phyloP scores from a whole-genome alignment of 2,113 vertebrate genomes.

The Macquaria ambigua region DNA sequence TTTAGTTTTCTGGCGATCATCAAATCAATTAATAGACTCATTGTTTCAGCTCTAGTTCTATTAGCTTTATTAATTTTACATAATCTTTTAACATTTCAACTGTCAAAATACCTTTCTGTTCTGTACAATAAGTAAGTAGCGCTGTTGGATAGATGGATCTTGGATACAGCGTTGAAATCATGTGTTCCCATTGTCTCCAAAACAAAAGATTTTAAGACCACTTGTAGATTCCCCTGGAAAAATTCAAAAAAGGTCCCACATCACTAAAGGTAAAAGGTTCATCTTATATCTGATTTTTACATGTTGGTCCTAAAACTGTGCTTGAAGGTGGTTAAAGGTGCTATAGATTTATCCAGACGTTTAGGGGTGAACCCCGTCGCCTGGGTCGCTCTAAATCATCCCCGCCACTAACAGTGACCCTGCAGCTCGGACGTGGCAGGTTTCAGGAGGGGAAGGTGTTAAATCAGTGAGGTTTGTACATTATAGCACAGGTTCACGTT shows the following conservation, averaged over 20 bases:
- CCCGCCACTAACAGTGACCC: conserved; percentile 51
- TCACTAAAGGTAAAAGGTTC: not conserved
- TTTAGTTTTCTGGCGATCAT: not conserved
- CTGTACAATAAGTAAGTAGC: not conserved
- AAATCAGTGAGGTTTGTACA: conserved; percentile 68
- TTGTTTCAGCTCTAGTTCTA: not conserved
- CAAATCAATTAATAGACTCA: not conserved
- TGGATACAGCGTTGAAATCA: not conserved
- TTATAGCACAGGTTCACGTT: conserved; percentile 62
- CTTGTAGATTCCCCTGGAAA: conserved; percentile 28
- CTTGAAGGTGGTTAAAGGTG: conserved; percentile 29
- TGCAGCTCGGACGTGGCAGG: conserved; percentile 40
- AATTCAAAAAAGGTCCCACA: not conserved
- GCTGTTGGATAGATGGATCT: not conserved
- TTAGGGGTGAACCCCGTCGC: conserved; percentile 13
- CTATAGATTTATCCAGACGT: conserved; percentile 39
- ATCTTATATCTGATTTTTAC: not conserved
- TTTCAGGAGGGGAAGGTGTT: conserved; percentile 50
- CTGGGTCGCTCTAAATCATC: conserved; percentile 54
- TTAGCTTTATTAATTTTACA: not conserved
- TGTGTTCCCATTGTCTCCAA: not conserved
- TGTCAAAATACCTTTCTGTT: not conserved
- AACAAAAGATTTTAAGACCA: not conserved
- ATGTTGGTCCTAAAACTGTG: conserved; percentile 7
- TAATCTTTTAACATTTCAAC: not conserved